A percentile compares a stretch with the other conserved stretches of the same genome.
Evolutionary conservation across 2,888 invertebrate species (phyloP).

Genomic region (Callinectes sapidus): DNA sequence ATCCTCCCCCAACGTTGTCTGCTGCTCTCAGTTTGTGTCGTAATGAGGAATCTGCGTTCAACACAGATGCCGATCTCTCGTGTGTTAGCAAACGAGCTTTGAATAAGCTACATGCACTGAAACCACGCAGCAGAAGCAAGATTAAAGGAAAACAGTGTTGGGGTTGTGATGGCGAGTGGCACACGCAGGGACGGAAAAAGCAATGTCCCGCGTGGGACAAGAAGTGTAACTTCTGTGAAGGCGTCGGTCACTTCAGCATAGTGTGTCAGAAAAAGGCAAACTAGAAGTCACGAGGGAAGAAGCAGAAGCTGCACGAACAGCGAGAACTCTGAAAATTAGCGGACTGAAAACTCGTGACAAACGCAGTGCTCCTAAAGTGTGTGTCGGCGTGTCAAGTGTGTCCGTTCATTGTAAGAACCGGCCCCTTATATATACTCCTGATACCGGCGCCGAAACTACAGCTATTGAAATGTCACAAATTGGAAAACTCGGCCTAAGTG

Average conservation of each 20-base stretch:
- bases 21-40: not conserved
- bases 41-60: slow-evolving; percentile 6
- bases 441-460: not conserved
- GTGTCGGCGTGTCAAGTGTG: not conserved
- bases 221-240: not conserved
- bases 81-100: not conserved
- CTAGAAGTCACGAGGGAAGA: not conserved
- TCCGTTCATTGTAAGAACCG: not conserved
- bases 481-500: not conserved
- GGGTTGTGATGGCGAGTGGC: not conserved
- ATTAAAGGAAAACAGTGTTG: not conserved
- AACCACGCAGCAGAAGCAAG: not conserved
- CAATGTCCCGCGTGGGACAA: not conserved
- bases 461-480: not conserved
- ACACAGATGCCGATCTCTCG: not conserved
- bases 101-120: not conserved
- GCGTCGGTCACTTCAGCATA: not conserved
- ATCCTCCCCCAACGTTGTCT: not conserved
- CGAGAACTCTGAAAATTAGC: not conserved
- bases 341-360: no score
- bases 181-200: not conserved
- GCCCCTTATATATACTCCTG: not conserved
- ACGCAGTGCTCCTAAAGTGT: not conserved
- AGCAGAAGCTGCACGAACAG: not conserved
- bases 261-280: not conserved